Conservation (phyloP, 2,113 vertebrate genomes). For the Neodon shergylaensis region DNA sequence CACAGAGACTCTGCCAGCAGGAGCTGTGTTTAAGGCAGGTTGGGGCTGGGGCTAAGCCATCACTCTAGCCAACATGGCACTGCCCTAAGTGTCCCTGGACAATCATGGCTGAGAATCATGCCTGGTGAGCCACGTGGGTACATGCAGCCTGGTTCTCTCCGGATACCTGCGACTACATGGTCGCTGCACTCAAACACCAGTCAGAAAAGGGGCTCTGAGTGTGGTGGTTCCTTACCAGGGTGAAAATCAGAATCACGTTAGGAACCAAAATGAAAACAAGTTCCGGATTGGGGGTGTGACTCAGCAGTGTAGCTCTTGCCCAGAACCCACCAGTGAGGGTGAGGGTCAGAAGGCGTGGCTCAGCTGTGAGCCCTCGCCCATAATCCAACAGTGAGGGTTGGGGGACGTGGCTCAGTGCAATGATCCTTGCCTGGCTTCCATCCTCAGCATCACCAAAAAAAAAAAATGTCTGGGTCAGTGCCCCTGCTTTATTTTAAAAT, state of each 20-base stretch:
- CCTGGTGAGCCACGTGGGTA: neutral
- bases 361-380: too few species aligned
- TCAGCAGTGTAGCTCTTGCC: neutral
- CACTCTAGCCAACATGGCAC: neutral
- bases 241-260: neutral
- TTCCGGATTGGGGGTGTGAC: neutral
- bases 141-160: neutral
- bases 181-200: too few species aligned
- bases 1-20: accelerated
- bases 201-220: accelerated
- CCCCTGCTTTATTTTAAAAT: neutral
- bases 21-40: too few species aligned
- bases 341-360: neutral
- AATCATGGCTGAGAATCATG: neutral
- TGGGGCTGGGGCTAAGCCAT: accelerated
- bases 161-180: accelerated
- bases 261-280: neutral
- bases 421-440: neutral
- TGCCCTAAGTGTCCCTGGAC: neutral
- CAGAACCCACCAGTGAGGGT: neutral
- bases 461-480: neutral
- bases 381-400: neutral
- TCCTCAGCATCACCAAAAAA: neutral
- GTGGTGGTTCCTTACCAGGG: accelerated
- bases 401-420: neutral